A percentile compares a stretch with the other conserved stretches of the same genome.
These are phyloP conservation scores for Ginglymostoma cirratum DNA, from an alignment of 2,113 vertebrate species.

Conservation along the genomic window DNA sequence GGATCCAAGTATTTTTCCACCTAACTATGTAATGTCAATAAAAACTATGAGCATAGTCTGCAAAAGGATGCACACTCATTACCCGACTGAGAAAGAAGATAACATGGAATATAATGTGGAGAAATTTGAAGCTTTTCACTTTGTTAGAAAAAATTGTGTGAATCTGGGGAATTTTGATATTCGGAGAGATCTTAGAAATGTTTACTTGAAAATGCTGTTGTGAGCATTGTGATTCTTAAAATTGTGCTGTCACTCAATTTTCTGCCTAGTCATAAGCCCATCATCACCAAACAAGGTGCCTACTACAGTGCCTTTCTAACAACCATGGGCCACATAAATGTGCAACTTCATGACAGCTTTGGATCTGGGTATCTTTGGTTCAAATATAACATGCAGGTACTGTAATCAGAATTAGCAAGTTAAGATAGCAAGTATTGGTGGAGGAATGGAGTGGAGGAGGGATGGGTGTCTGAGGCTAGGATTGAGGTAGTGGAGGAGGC, in stretches of 20 bases:
- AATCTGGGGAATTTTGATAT: too few relatives aligned
- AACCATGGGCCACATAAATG: not conserved
- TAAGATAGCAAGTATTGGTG: not conserved
- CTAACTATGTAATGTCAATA: not conserved
- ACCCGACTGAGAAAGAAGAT: not conserved
- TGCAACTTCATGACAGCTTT: not conserved
- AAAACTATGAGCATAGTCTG: not conserved
- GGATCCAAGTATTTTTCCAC: too few relatives aligned
- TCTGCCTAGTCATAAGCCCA: too few relatives aligned
- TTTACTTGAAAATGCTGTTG: too few relatives aligned
- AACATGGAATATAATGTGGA: not conserved
- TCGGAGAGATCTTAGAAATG: too few relatives aligned
- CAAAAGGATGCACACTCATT: not conserved
- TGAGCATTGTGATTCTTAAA: too few relatives aligned
- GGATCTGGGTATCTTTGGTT: not conserved
- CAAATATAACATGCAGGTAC: not conserved
- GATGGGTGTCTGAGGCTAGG: too few relatives aligned
- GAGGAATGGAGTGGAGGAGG: too few relatives aligned
- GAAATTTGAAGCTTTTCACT: not conserved
- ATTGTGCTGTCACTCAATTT: too few relatives aligned
- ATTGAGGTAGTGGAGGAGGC: too few relatives aligned
- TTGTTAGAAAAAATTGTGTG: not conserved
- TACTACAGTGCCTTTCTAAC: too few relatives aligned
- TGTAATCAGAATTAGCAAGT: not conserved
- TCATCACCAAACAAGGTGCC: too few relatives aligned